These are phyloP conservation scores for Brevipalpus yothersi DNA, from an alignment of 1,140 invertebrate species.

Conservation along the genomic window DNA sequence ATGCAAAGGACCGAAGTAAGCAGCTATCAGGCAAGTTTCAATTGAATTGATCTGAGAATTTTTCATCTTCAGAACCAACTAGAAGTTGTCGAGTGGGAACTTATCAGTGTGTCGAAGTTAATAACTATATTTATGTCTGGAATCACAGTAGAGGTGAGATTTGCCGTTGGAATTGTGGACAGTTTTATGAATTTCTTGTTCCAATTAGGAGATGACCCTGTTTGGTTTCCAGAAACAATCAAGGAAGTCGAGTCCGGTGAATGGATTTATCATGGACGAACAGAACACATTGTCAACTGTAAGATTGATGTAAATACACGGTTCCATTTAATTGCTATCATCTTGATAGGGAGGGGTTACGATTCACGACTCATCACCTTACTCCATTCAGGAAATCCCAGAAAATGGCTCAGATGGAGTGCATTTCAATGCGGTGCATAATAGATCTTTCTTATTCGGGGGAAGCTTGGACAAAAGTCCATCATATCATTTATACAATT, in stretches of 20 bases:
- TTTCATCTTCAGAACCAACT: neutral
- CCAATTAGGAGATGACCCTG: constrained; percentile 24
- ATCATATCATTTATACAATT: neutral
- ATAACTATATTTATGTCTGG: constrained; percentile 64
- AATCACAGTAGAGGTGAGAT: constrained; percentile 38
- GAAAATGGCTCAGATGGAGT: constrained; percentile 69
- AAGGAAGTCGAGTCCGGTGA: too few species aligned
- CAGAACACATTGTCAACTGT: constrained; percentile 39
- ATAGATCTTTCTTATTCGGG: constrained; percentile 29
- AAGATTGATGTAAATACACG: constrained; percentile 19
- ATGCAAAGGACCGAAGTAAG: constrained; percentile 15
- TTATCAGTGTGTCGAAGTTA: too few species aligned
- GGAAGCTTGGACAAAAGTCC: constrained; percentile 18
- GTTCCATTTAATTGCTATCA: neutral
- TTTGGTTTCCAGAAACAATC: constrained; percentile 36
- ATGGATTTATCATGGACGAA: constrained; percentile 40
- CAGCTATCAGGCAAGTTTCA: neutral
- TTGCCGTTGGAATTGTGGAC: neutral
- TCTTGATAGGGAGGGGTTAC: neutral
- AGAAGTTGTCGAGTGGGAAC: constrained; percentile 22
- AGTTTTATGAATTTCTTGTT: neutral
- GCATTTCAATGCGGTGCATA: constrained; percentile 49
- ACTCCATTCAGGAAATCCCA: constrained; percentile 44
- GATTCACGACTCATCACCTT: neutral
- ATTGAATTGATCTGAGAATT: neutral